phyloP scores from a whole-genome alignment of 2,888 invertebrate species.

The Pyrrhosoma nymphula region DNA sequence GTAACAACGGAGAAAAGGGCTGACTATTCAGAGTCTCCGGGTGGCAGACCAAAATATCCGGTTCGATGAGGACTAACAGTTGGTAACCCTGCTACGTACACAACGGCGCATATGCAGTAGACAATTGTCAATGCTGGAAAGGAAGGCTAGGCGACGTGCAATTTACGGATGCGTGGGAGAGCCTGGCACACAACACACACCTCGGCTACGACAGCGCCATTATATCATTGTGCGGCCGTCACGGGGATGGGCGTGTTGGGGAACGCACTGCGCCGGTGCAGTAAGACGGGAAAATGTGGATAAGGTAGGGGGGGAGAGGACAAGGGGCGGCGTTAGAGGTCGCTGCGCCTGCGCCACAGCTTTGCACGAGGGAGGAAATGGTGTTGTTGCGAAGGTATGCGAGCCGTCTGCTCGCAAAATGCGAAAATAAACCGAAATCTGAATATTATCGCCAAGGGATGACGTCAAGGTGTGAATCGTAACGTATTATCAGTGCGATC shows the following conservation, averaged over 20 bases:
- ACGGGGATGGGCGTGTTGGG: background rate
- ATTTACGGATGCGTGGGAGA: background rate
- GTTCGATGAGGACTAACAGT: no score
- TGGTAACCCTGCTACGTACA: background rate
- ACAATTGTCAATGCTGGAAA: background rate
- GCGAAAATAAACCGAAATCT: no score
- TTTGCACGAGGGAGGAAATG: background rate
- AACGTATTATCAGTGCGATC: background rate
- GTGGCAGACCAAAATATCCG: no score
- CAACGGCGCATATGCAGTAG: background rate
- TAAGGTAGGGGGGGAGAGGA: background rate
- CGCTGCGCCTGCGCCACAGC: background rate
- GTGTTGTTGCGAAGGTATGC: background rate
- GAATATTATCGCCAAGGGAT: no score
- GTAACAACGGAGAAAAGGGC: no score
- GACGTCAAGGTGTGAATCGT: background rate
- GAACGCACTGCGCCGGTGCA: background rate
- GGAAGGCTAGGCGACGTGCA: background rate
- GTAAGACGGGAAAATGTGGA: background rate
- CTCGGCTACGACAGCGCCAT: background rate
- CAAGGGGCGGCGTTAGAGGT: background rate
- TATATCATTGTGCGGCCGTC: background rate
- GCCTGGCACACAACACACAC: background rate
- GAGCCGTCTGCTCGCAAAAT: no score
- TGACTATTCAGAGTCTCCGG: no score